phyloP scores from a whole-genome alignment of 2,797 vertebrate species.

The Trichosurus vulpecula region DNA sequence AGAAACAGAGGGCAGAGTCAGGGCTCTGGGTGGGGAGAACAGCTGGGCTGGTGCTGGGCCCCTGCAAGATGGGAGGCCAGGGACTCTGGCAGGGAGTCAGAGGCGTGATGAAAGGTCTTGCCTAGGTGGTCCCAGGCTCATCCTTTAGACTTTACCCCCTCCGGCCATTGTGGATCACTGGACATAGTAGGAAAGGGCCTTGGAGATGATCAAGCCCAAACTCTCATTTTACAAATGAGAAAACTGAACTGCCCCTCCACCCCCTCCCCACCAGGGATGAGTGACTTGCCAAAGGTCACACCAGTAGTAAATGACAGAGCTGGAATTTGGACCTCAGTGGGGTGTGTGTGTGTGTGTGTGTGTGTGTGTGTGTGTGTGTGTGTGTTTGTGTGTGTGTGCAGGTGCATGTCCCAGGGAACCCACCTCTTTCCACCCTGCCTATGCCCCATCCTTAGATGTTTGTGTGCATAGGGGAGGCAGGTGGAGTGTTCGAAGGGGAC shows the following conservation, averaged over 20 bases:
- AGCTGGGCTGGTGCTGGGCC: background rate
- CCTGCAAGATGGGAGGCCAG: background rate
- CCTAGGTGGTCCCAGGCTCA: background rate
- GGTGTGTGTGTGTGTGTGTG: background rate
- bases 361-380: background rate
- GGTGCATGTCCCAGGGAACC: background rate
- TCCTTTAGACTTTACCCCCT: background rate
- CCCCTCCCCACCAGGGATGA: background rate
- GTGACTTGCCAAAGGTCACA: background rate
- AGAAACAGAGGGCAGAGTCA: background rate
- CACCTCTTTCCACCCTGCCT: background rate
- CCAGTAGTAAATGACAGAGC: background rate
- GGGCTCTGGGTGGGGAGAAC: background rate
- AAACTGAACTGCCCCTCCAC: background rate
- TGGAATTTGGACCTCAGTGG: background rate
- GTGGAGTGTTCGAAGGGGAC: constrained; percentile 86
- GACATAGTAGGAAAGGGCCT: background rate
- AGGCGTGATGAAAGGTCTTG: background rate
- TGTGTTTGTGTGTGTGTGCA: background rate
- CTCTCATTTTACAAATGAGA: background rate
- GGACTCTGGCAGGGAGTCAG: background rate
- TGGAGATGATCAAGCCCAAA: background rate
- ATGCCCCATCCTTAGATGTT: constrained; percentile 86
- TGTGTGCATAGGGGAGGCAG: constrained; percentile 87
- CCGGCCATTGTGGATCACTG: background rate